These are phyloP conservation scores for Cantharis lateralis DNA, from an alignment of 2,888 invertebrate species.

Conservation along the genomic window DNA sequence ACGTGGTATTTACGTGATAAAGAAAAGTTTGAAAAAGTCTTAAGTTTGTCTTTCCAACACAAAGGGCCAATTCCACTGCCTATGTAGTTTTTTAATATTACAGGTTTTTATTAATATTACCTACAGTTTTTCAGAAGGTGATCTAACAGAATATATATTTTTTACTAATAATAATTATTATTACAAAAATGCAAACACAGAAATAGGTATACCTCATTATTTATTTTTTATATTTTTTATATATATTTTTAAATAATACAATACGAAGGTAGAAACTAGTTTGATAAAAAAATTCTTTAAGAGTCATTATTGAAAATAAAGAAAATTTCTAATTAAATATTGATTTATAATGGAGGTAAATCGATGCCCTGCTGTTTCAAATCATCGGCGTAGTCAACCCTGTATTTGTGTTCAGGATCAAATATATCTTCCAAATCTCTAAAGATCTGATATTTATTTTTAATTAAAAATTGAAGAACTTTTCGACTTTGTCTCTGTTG, in stretches of 20 bases:
- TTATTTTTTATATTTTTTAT: background rate
- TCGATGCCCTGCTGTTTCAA: slow-evolving; percentile 51
- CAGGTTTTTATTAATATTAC: too few relatives aligned
- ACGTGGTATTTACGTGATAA: too few relatives aligned
- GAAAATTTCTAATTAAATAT: background rate
- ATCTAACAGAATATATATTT: too few relatives aligned
- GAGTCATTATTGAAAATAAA: background rate
- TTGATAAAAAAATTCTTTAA: background rate
- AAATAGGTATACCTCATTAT: background rate
- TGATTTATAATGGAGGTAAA: slow-evolving; percentile 9
- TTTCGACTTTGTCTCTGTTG: slow-evolving; percentile 68
- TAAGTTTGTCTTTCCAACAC: too few relatives aligned
- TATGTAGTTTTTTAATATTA: too few relatives aligned
- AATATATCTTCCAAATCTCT: slow-evolving; percentile 67
- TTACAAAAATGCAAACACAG: too few relatives aligned
- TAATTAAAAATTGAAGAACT: slow-evolving; percentile 68
- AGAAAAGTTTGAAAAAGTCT: too few relatives aligned
- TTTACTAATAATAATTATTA: too few relatives aligned
- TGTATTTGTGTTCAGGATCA: slow-evolving; percentile 70
- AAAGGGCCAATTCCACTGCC: too few relatives aligned
- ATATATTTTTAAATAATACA: background rate
- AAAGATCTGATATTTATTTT: slow-evolving; percentile 69
- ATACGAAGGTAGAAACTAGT: background rate
- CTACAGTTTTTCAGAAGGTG: too few relatives aligned
- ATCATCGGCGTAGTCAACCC: slow-evolving; percentile 66